Evolutionary conservation across 2,888 invertebrate genomes (phyloP), one percentile per base, ranked within the genome.

Genomic region (Cosmia pyralina): DNA sequence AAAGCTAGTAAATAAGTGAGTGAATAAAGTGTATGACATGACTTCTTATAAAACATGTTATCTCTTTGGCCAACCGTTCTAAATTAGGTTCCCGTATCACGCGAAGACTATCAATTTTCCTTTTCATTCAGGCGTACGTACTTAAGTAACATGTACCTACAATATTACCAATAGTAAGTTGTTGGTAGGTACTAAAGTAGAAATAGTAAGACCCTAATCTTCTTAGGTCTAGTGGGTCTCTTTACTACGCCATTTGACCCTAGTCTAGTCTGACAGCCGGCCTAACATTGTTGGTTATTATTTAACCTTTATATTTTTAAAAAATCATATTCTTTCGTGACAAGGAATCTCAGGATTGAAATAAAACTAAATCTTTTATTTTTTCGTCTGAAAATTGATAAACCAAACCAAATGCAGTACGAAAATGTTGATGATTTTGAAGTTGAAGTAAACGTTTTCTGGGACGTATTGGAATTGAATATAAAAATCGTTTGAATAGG

Each of bases 241-340:
- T 65, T 76, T 44, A 74, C 44, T 74, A n/a, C 38, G 17, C 44
- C 22, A 41, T 62, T 75, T 44, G 60, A 13, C 5, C 22, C n/a
- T 38, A 15, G 55, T 60, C 58, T 69, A 22, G 38, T n/a, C 69
- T 28, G 28, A 5, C 15, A 58, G 50, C 65, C 55, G 17, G 38
- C 28, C 46, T 46, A n/a, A 53, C 28, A 17, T 17, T 53, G 15
- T 17, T 4, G n/a, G 22, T 67, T 67, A 17, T 53, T n/a, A 44
- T 53, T 2, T 2, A 66, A 67, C 46, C n/a, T n/a, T 38, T 38
- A 38, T 41, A 41, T 8, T 28, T 28, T 17, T 19, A 44, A 8
- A 44, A 44, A 65, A 13, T 8, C 19, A 17, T 28, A 17, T 22
- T 19, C 15, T 50, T 60, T 41, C 22, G n/a, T 6, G 22, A 19